Evolutionary conservation across 2,113 vertebrate species (phyloP).

Genomic region (Zapornia atra): DNA sequence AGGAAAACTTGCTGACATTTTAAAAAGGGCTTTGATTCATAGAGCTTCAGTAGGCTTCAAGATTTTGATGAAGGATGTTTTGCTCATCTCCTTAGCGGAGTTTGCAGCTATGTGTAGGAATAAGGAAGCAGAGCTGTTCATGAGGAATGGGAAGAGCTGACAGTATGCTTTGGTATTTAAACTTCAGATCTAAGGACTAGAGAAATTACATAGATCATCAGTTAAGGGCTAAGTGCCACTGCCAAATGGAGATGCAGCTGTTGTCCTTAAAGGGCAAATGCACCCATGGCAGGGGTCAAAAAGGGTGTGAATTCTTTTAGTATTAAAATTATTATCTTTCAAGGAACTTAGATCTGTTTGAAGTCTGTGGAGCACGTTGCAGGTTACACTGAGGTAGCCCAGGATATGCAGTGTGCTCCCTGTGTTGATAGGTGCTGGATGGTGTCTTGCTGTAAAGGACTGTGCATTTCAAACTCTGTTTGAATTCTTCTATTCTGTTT

Average conservation of each 20-base stretch:
- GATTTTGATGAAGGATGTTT: neutral
- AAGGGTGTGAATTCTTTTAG: neutral
- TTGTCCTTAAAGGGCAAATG: neutral
- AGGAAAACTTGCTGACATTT: slow-evolving; percentile 11
- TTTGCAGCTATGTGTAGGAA: neutral
- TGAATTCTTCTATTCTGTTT: too few species aligned
- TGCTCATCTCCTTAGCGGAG: neutral
- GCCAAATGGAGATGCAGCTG: neutral
- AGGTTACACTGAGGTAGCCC: neutral
- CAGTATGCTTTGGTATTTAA: neutral
- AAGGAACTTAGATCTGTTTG: neutral
- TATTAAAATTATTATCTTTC: neutral
- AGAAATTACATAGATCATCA: neutral
- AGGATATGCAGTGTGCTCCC: neutral
- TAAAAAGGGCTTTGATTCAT: neutral
- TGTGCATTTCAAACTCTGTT: neutral
- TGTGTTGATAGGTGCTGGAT: neutral
- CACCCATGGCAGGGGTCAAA: neutral
- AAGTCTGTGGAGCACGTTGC: too few species aligned
- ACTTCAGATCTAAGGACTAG: neutral
- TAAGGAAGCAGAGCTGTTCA: neutral
- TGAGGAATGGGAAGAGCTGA: neutral
- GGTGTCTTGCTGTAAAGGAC: neutral
- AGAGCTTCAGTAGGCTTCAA: neutral
- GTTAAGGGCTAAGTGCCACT: neutral